Conservation (phyloP, 1,140 invertebrate genomes). For the Seison nebaliae region DNA sequence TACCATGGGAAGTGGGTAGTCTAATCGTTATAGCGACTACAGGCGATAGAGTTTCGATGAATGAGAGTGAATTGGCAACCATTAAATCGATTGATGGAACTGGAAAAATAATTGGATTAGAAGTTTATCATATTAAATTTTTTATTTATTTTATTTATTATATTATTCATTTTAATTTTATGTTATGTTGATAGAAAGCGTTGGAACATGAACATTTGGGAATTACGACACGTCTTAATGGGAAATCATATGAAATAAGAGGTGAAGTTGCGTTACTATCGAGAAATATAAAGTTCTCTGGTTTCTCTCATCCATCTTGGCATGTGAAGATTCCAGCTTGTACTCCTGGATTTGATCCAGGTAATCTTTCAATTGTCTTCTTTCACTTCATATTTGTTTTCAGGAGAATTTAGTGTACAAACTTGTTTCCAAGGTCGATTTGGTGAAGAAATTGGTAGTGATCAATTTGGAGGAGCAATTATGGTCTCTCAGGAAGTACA, state of each 20-base stretch:
- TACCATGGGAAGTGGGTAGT: conserved; percentile 20
- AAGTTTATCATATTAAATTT: too few species aligned
- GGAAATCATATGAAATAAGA: conserved; percentile 10
- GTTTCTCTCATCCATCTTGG: too few species aligned
- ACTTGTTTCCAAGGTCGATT: conserved; percentile 21
- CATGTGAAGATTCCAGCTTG: conserved; percentile 15
- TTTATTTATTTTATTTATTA: too few species aligned
- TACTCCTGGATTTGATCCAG: conserved; percentile 10
- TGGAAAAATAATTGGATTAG: too few species aligned
- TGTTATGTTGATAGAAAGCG: too few species aligned
- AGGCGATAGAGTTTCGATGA: too few species aligned
- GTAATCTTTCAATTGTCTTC: conserved; percentile 18
- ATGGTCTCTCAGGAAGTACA: conserved; percentile 17
- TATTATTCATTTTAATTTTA: too few species aligned
- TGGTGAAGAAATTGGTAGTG: conserved; percentile 21
- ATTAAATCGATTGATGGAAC: too few species aligned
- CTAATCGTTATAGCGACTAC: conserved; percentile 24
- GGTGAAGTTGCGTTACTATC: conserved; percentile 15
- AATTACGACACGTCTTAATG: too few species aligned
- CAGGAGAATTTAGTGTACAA: conserved; percentile 21
- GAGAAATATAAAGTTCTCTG: conserved; percentile 14
- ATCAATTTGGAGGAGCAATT: conserved; percentile 22
- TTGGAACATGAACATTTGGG: too few species aligned
- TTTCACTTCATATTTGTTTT: conserved; percentile 20
- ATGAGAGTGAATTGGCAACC: too few species aligned